A percentile compares a stretch with the other conserved stretches of the same genome.
phyloP scores from a whole-genome alignment of 2,888 invertebrate species.

The Onthophagus sagittarius region DNA sequence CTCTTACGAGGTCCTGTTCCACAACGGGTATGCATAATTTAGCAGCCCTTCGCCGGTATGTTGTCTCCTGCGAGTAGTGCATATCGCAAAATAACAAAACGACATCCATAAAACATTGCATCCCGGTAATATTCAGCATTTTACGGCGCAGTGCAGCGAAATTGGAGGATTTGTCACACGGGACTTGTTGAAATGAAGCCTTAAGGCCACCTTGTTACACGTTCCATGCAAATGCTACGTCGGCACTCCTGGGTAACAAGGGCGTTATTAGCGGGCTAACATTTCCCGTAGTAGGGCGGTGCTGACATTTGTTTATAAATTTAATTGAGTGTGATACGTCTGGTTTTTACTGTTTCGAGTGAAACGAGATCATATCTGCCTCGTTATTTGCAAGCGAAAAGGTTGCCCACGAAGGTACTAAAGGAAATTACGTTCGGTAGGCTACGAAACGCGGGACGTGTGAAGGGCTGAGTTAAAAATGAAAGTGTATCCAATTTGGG shows the following conservation, averaged over 20 bases:
- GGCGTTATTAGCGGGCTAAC: slow-evolving; percentile 8
- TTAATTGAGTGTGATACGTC: slow-evolving; percentile 33
- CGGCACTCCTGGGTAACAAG: background rate
- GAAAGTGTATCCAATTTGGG: background rate
- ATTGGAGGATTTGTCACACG: background rate
- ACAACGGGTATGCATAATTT: background rate
- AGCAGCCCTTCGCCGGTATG: background rate
- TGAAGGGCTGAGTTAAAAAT: background rate
- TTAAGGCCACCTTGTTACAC: background rate
- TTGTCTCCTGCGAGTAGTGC: background rate
- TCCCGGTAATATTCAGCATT: background rate
- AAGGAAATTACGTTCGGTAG: background rate
- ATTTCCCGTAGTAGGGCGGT: slow-evolving; percentile 22
- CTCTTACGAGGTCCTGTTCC: background rate
- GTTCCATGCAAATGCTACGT: background rate
- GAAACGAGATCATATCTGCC: background rate
- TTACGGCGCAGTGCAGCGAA: background rate
- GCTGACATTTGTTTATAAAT: slow-evolving; percentile 37
- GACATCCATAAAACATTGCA: background rate
- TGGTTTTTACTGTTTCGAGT: background rate
- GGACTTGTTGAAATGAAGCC: background rate
- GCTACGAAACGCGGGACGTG: background rate
- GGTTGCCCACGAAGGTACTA: background rate
- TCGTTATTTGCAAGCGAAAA: background rate
- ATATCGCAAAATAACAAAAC: background rate